Conservation (phyloP, 2,888 invertebrate species). For the Acronicta psi region DNA sequence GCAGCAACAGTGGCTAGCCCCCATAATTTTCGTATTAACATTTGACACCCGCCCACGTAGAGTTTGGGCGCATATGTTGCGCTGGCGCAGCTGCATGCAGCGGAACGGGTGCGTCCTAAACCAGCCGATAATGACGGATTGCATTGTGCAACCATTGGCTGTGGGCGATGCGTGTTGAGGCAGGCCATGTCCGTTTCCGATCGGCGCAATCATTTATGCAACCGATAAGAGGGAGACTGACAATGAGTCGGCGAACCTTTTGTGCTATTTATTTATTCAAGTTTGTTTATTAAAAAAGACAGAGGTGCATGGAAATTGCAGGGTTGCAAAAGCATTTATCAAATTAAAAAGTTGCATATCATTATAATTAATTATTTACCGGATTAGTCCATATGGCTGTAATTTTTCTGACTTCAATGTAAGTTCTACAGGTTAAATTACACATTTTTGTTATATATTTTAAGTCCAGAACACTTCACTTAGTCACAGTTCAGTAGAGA, state of each 20-base stretch:
- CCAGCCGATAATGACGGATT: slow-evolving; percentile 77
- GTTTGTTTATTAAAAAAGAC: background rate
- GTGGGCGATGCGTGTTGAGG: slow-evolving; percentile 77
- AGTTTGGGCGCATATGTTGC: slow-evolving; percentile 48
- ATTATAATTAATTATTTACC: slow-evolving; percentile 39
- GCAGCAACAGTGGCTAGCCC: slow-evolving; percentile 33
- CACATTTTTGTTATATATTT: too few relatives aligned
- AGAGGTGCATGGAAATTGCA: too few relatives aligned
- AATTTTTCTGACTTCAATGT: slow-evolving; percentile 57
- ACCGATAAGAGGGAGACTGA: slow-evolving; percentile 62
- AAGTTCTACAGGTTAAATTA: slow-evolving; percentile 53
- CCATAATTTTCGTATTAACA: slow-evolving; percentile 46
- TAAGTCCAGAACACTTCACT: slow-evolving; percentile 35
- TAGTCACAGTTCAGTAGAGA: slow-evolving; percentile 12
- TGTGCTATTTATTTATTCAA: slow-evolving; percentile 11
- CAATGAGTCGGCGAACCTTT: slow-evolving; percentile 30
- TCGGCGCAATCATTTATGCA: slow-evolving; percentile 75
- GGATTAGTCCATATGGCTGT: slow-evolving; percentile 51
- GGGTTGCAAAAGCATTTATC: background rate
- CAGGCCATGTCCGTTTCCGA: slow-evolving; percentile 86
- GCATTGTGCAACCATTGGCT: slow-evolving; percentile 76
- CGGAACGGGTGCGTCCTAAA: slow-evolving; percentile 76
- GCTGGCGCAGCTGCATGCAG: slow-evolving; percentile 76
- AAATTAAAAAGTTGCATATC: background rate
- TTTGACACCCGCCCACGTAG: slow-evolving; percentile 49